Percentiles rank a stretch among this genome's conserved stretches.
Evolutionary conservation across 2,113 vertebrate species (phyloP).

Genomic region (Alaudala cheleensis): DNA sequence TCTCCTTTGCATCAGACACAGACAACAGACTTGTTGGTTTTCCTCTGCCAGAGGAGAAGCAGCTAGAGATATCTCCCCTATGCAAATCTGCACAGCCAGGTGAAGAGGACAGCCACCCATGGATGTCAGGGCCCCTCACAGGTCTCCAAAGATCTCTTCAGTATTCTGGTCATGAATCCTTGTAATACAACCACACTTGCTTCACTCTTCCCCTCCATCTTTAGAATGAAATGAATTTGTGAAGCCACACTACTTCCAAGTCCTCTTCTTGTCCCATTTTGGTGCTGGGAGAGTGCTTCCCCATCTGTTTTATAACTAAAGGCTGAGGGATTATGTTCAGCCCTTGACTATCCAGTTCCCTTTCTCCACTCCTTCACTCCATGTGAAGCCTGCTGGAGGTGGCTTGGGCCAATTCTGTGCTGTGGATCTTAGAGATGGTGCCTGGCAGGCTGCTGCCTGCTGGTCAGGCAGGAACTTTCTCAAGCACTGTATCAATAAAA

Average conservation of each 20-base stretch:
- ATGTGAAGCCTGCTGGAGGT: neutral
- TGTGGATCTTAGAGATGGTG: neutral
- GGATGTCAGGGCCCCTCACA: neutral
- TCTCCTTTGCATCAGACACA: neutral
- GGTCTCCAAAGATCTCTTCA: neutral
- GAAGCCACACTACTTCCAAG: neutral
- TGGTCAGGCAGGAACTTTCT: neutral
- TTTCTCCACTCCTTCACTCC: neutral
- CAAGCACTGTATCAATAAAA: neutral
- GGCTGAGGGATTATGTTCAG: neutral
- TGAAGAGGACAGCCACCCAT: accelerated
- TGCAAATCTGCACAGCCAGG: neutral
- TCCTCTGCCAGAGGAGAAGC: neutral
- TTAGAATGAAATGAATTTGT: neutral
- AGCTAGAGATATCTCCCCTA: neutral
- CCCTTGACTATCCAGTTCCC: neutral
- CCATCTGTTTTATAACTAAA: neutral
- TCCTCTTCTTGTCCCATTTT: neutral
- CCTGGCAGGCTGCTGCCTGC: neutral
- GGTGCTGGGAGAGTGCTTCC: neutral
- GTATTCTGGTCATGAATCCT: neutral
- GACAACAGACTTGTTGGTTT: neutral
- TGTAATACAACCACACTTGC: neutral
- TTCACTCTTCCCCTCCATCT: neutral
- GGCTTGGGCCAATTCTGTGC: accelerated